These are phyloP conservation scores for Epistrophella euchroma DNA, from an alignment of 2,888 invertebrate species.

Conservation along the genomic window DNA sequence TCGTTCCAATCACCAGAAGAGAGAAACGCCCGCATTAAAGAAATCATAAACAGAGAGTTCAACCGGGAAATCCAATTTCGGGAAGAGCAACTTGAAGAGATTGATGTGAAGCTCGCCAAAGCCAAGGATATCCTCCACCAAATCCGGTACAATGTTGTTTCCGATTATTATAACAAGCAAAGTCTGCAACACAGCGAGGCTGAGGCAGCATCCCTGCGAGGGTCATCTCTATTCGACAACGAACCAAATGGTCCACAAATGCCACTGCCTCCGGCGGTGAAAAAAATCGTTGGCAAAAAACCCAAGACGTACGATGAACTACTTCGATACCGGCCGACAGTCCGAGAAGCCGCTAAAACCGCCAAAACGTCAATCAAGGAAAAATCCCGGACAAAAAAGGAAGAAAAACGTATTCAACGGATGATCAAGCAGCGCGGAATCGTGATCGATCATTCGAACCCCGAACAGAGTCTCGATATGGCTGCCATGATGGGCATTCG, in stretches of 20 bases:
- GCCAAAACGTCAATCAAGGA: slow-evolving; percentile 81
- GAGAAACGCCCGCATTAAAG: slow-evolving; percentile 85
- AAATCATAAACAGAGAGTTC: slow-evolving; percentile 90
- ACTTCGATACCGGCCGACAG: slow-evolving; percentile 83
- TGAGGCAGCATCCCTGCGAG: slow-evolving; percentile 80
- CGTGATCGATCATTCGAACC: slow-evolving; percentile 80
- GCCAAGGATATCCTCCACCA: slow-evolving; percentile 86
- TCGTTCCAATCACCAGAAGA: slow-evolving; percentile 80
- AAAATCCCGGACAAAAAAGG: slow-evolving; percentile 79
- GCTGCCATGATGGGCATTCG: slow-evolving; percentile 28
- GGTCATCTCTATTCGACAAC: slow-evolving; percentile 78
- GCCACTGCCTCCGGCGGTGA: slow-evolving; percentile 90
- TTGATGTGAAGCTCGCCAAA: slow-evolving; percentile 87
- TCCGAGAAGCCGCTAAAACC: slow-evolving; percentile 85
- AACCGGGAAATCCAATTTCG: slow-evolving; percentile 88
- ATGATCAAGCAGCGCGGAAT: slow-evolving; percentile 80
- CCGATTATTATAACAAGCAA: slow-evolving; percentile 86
- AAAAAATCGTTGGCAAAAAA: slow-evolving; percentile 88
- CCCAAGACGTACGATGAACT: slow-evolving; percentile 85
- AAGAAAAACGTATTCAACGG: slow-evolving; percentile 80
- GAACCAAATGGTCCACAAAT: slow-evolving; percentile 83
- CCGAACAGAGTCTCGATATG: slow-evolving; percentile 22
- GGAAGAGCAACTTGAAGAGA: slow-evolving; percentile 89
- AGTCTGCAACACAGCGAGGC: slow-evolving; percentile 83
- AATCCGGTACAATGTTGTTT: slow-evolving; percentile 86